Evolutionary conservation across 1,140 invertebrate genomes (phyloP).

Genomic region (Protaetia brevitarsis): DNA sequence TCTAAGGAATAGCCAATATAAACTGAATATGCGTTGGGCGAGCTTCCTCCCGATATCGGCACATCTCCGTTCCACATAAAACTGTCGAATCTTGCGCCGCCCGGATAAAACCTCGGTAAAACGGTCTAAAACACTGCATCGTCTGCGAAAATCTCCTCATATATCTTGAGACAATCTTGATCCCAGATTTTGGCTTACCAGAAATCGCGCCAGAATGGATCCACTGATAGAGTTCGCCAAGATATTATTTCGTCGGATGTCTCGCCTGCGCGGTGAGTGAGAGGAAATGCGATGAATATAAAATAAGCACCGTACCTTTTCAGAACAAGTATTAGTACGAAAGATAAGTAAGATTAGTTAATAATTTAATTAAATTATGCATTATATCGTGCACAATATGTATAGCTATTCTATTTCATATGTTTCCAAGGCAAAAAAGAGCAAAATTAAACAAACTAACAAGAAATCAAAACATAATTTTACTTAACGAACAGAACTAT

Average conservation of each 20-base stretch:
- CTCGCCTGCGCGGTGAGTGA: neutral
- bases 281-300: neutral
- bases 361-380: too few species aligned
- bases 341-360: too few species aligned
- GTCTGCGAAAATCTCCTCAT: conserved; percentile 45
- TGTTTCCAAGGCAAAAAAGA: too few species aligned
- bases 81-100: conserved; percentile 42
- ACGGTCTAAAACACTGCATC: conserved; percentile 35
- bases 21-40: conserved; percentile 3
- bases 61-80: conserved; percentile 39
- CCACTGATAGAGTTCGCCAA: conserved; percentile 17
- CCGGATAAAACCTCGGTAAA: conserved; percentile 38
- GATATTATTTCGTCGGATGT: conserved; percentile 1
- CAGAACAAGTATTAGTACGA: too few species aligned
- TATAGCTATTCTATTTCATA: too few species aligned
- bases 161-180: conserved; percentile 44
- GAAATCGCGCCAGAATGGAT: conserved; percentile 43
- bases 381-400: too few species aligned
- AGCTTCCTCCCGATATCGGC: conserved; percentile 24
- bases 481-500: too few species aligned
- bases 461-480: too few species aligned
- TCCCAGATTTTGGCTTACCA: conserved; percentile 46
- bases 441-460: too few species aligned
- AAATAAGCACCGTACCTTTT: neutral
- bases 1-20: conserved; percentile 10